These are phyloP conservation scores for Dolichallabes microphthalmus DNA, from an alignment of 2,113 vertebrate species.

Conservation along the genomic window DNA sequence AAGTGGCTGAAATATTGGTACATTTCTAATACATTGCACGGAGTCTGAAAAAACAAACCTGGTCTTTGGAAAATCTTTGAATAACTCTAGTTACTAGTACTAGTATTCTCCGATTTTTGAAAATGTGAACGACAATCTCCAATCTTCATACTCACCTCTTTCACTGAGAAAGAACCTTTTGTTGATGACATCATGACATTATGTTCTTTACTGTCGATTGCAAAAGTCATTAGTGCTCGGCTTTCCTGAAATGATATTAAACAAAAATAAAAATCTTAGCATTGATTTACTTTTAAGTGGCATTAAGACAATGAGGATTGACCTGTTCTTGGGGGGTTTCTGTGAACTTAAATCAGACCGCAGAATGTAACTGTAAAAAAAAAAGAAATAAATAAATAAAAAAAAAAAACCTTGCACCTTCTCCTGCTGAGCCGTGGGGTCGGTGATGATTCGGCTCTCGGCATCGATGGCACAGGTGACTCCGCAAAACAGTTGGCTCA, in stretches of 20 bases:
- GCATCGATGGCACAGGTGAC: constrained; percentile 82
- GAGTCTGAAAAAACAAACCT: no score
- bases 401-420: constrained; percentile 70
- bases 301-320: background rate
- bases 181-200: constrained; percentile 81
- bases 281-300: background rate
- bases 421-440: constrained; percentile 81
- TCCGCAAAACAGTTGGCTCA: constrained; percentile 84
- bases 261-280: background rate
- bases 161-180: constrained; percentile 80
- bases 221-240: constrained; percentile 83
- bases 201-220: constrained; percentile 77
- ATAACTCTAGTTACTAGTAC: background rate
- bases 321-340: background rate
- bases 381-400: no score
- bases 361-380: background rate
- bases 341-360: background rate
- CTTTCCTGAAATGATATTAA: constrained; percentile 72
- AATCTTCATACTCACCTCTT: constrained; percentile 69
- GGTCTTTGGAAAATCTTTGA: background rate
- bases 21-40: no score
- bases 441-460: constrained; percentile 75
- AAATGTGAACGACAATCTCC: background rate
- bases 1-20: no score
- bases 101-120: background rate